Conservation (phyloP, 2,113 vertebrate genomes). For the Pterocles orientalis region DNA sequence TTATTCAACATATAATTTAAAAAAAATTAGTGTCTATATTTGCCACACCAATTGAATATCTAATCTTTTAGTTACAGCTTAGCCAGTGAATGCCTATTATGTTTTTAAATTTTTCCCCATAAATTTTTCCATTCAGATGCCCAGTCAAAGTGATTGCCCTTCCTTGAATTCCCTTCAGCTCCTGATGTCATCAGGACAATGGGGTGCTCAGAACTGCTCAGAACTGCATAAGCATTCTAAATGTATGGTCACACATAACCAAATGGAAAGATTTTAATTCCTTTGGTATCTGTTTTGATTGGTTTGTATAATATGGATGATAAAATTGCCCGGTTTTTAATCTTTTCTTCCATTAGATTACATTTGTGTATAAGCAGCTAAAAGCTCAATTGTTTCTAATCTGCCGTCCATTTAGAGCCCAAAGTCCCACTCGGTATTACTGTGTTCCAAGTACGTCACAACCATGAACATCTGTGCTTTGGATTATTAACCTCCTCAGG, state of each 20-base stretch:
- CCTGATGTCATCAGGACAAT: not conserved
- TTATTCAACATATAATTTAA: not conserved
- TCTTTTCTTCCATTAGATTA: not conserved
- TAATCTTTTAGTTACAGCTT: not conserved
- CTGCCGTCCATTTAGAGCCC: not conserved
- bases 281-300: not conserved
- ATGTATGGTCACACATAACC: not conserved
- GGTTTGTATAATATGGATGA: not conserved
- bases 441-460: not conserved
- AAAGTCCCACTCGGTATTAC: not conserved
- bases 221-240: not conserved
- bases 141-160: not conserved
- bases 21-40: not conserved
- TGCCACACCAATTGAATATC: fast-evolving
- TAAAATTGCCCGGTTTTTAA: not conserved
- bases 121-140: not conserved
- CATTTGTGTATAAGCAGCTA: not conserved
- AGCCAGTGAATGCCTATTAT: not conserved
- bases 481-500: not conserved
- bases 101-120: not conserved
- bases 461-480: not conserved
- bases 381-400: not conserved
- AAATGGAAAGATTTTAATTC: not conserved
- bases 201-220: not conserved
- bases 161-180: not conserved